phyloP scores from a whole-genome alignment of 2,888 invertebrate species.

The Clepsis dumicolana region DNA sequence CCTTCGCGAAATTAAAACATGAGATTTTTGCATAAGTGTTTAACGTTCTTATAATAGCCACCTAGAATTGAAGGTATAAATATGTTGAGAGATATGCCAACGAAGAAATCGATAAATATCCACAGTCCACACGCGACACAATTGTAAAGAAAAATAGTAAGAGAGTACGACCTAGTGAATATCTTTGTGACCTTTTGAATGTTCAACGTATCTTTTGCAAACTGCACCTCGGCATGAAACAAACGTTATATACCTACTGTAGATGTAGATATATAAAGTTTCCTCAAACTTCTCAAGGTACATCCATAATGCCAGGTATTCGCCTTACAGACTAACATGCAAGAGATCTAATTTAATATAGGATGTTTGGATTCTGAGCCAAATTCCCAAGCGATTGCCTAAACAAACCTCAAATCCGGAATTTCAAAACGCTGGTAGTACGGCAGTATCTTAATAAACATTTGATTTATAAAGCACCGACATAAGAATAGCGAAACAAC shows the following conservation, averaged over 20 bases:
- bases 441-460: conserved; percentile 38
- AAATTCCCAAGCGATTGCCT: conserved; percentile 29
- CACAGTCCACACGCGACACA: no score
- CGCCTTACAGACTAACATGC: neutral
- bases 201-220: neutral
- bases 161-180: no score
- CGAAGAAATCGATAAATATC: no score
- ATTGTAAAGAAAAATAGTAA: no score
- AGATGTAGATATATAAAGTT: no score
- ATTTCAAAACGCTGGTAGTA: conserved; percentile 23
- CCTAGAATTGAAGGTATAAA: neutral
- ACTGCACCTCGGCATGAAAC: no score
- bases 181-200: no score
- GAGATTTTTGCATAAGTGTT: neutral
- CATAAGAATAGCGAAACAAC: conserved; percentile 11
- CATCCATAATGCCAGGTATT: conserved; percentile 12
- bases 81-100: no score
- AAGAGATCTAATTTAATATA: neutral
- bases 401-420: conserved; percentile 36
- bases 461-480: conserved; percentile 27
- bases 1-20: neutral
- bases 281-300: neutral
- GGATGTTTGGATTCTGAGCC: conserved; percentile 30
- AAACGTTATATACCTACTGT: neutral
- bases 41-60: neutral